Percentiles rank a stretch among this genome's conserved stretches.
Evolutionary conservation across 2,797 vertebrate species (phyloP).

Genomic region (Glossophaga mutica): DNA sequence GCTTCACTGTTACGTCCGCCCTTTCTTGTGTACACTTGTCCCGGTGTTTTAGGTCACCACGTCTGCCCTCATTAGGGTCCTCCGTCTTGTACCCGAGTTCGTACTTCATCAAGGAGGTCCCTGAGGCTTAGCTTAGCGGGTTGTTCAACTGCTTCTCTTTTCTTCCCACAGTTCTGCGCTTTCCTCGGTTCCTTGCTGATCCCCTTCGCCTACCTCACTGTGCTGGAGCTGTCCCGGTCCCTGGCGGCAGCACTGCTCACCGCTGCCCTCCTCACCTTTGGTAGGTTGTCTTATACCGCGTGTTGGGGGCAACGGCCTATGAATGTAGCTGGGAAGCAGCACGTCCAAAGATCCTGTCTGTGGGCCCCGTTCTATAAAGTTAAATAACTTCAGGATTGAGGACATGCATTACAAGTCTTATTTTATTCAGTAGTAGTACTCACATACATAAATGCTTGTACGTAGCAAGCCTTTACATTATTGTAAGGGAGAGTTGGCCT

Average conservation of each 20-base stretch:
- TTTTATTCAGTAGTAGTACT: not conserved
- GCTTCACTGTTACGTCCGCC: not conserved
- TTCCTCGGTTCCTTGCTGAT: constrained; percentile 92
- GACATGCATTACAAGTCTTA: not conserved
- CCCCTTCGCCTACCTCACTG: constrained; percentile 91
- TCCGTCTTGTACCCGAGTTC: not conserved
- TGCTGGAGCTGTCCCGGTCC: constrained; percentile 90
- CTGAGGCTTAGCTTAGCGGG: not conserved
- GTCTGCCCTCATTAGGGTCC: not conserved
- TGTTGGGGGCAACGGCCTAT: not conserved
- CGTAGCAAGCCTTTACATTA: not conserved
- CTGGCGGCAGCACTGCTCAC: constrained; percentile 89
- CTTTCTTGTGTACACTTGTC: not conserved
- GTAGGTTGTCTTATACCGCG: constrained; percentile 81
- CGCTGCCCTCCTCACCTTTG: constrained; percentile 91
- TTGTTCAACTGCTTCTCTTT: not conserved
- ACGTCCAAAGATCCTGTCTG: not conserved
- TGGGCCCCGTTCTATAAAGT: not conserved
- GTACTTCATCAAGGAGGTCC: not conserved
- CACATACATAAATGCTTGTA: not conserved
- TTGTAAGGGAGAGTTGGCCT: not conserved
- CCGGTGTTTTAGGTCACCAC: not conserved
- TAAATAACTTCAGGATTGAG: constrained; percentile 5
- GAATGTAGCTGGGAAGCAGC: not conserved
- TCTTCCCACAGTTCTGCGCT: constrained; percentile 89